These are phyloP conservation scores for Pecten maximus DNA, from an alignment of 2,888 invertebrate genomes.

Conservation along the genomic window DNA sequence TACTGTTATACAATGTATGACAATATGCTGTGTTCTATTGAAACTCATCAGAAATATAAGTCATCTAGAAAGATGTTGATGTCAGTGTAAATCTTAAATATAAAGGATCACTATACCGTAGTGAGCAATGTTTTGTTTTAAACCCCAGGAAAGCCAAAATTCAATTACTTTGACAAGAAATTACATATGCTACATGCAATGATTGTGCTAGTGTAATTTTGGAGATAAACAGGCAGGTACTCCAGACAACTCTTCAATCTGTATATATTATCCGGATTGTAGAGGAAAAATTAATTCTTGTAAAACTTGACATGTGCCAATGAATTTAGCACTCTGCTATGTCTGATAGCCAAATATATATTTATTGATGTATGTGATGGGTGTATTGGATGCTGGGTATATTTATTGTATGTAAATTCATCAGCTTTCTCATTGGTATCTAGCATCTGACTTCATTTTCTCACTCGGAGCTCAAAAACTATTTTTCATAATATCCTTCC, in stretches of 20 bases:
- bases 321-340: not conserved
- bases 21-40: too few relatives aligned
- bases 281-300: not conserved
- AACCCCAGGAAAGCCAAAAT: not conserved
- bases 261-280: not conserved
- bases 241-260: not conserved
- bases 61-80: too few relatives aligned
- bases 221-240: not conserved
- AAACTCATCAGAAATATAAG: too few relatives aligned
- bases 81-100: too few relatives aligned
- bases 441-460: not conserved
- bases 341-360: not conserved
- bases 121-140: not conserved
- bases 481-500: not conserved
- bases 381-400: not conserved
- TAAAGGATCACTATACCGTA: not conserved
- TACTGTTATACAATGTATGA: too few relatives aligned
- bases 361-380: not conserved
- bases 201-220: not conserved
- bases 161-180: not conserved
- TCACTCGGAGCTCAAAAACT: not conserved
- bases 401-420: not conserved
- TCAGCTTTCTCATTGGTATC: not conserved
- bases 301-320: slow-evolving; percentile 5
- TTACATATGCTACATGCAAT: not conserved